Evolutionary conservation across 2,797 vertebrate species (phyloP).

Genomic region (Coilia nasus): DNA sequence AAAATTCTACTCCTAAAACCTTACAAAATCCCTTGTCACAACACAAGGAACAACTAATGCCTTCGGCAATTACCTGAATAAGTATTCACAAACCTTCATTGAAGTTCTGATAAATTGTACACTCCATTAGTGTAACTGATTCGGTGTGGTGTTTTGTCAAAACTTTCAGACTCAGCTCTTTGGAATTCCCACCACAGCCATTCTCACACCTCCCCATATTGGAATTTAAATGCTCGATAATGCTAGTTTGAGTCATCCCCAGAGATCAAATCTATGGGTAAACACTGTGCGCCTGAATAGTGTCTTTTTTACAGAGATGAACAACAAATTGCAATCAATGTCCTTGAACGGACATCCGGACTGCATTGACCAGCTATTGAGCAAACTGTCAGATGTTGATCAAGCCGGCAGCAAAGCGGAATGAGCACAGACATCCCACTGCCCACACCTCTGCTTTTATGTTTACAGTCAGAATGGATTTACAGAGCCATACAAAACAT

Average conservation of each 20-base stretch:
- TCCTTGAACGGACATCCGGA: slow-evolving; percentile 13
- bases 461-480: not conserved
- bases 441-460: not conserved
- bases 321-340: slow-evolving; percentile 27
- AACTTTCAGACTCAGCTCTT: not conserved
- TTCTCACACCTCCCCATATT: not conserved
- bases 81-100: not conserved
- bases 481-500: not conserved
- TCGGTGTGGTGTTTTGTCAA: not conserved
- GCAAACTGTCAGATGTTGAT: slow-evolving; percentile 24
- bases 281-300: slow-evolving; percentile 23
- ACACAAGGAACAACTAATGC: not conserved
- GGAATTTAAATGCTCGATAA: not conserved
- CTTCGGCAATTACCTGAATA: not conserved
- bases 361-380: slow-evolving; percentile 31
- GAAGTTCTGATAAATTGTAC: not conserved
- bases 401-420: not conserved
- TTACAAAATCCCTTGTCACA: not conserved
- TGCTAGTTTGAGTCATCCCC: not conserved
- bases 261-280: slow-evolving; percentile 7
- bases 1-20: not conserved
- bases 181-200: not conserved
- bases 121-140: not conserved
- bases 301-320: not conserved
- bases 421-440: not conserved